Evolutionary conservation across 2,113 vertebrate genomes (phyloP).

Genomic region (Ascaphus truei): DNA sequence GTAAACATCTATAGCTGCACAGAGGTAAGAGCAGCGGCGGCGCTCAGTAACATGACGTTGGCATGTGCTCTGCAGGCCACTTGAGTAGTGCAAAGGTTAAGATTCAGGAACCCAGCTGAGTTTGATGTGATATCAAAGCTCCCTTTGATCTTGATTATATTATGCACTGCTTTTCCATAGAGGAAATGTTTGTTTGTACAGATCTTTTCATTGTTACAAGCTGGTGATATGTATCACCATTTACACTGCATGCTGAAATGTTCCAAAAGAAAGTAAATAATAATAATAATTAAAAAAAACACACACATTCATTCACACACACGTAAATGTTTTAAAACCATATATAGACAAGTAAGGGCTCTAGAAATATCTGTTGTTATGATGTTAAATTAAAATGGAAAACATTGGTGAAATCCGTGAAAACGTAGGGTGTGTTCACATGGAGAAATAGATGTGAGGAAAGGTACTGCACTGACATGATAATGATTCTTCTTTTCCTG

Average conservation of each 20-base stretch:
- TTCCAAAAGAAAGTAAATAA: too few relatives aligned
- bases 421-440: too few relatives aligned
- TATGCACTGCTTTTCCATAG: constrained; percentile 14
- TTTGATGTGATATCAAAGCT: constrained; percentile 28
- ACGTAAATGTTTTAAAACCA: too few relatives aligned
- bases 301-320: too few relatives aligned
- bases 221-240: background rate
- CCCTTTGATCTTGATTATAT: constrained; percentile 24
- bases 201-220: background rate
- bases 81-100: background rate
- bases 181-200: constrained; percentile 23
- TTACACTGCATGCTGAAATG: background rate
- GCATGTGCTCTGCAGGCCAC: background rate
- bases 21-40: background rate
- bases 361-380: too few relatives aligned
- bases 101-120: background rate
- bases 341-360: too few relatives aligned
- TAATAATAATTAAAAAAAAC: too few relatives aligned
- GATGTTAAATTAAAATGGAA: too few relatives aligned
- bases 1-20: background rate
- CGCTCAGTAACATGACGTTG: background rate
- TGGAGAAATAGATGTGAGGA: too few relatives aligned
- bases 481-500: too few relatives aligned
- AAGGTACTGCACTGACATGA: too few relatives aligned
- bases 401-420: too few relatives aligned